Evolutionary conservation across 2,113 vertebrate genomes (phyloP), one percentile per base, ranked within the genome.

Genomic region (Sus scrofa): DNA sequence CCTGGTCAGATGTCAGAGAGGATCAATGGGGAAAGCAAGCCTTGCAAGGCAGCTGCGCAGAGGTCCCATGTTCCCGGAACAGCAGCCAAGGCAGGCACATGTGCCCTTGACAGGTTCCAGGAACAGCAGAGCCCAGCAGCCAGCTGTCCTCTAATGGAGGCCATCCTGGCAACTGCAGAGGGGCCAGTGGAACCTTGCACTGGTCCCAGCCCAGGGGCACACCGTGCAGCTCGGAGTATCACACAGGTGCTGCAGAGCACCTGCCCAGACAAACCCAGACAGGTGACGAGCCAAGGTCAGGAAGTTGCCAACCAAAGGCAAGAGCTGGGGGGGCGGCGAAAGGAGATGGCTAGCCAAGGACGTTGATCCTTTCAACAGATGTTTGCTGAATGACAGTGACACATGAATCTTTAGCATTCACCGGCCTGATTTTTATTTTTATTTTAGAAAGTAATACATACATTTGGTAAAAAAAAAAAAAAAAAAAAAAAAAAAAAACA

Each of bases 131-230:
- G 9, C 39, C 73, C 18, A 56, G 90, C 7, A 0, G 0, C 13
- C 94, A 81, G 91, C 85, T 94, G 95, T 92, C 71, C 81, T n/a
- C 30, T 1, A 60, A n/a, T 9, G 20, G n/a, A 75, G 37, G 77
- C 62, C 4, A 3, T 37, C 74, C 67, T 0, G 1, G 71, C 89
- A 96, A 94, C 84, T 87, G 90, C 84, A 34, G 74, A 70, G n/a
- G 39, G 58, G 37, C 62, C 4, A 24, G 37, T 0, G 26, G 13
- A 79, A 6, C 30, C 52, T 4, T 7, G 8, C 58, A 1, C 65
- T 10, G 52, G 56, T 50, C 85, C 89, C 78, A 65, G 58, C 39
- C 54, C 67, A 0, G 37, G 22, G 30, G 1, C 30, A 7, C 18
- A 8, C 13, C 0, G 0, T 58, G 67, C 60, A 26, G 54, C 56